These are phyloP conservation scores for Dascyllus trimaculatus DNA, from an alignment of 2,113 vertebrate genomes.

Conservation along the genomic window DNA sequence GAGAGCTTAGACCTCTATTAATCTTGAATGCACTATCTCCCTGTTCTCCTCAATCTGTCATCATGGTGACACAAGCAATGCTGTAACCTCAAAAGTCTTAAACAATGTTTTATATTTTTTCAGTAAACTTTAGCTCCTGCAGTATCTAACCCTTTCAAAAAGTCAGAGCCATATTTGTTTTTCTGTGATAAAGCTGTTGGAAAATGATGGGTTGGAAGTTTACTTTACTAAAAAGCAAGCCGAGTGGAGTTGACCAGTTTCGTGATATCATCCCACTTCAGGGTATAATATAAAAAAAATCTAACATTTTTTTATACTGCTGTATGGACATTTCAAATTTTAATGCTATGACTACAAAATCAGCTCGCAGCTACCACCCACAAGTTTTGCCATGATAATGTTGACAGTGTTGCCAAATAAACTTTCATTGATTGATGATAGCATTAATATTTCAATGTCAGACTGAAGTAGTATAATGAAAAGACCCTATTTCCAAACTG, in stretches of 20 bases:
- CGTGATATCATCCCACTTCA: background rate
- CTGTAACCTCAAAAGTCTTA: slow-evolving; percentile 43
- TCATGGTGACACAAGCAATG: slow-evolving; percentile 15
- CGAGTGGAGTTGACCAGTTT: background rate
- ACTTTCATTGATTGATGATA: background rate
- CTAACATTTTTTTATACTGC: background rate
- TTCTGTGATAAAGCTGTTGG: background rate
- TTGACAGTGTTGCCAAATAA: no score
- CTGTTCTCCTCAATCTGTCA: slow-evolving; percentile 54
- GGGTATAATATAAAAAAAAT: no score
- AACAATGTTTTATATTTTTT: background rate
- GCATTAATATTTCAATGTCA: background rate
- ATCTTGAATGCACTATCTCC: slow-evolving; percentile 58
- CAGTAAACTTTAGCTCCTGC: background rate
- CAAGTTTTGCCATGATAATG: no score
- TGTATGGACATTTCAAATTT: background rate
- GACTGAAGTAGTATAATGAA: background rate
- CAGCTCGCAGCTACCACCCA: background rate
- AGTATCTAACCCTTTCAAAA: background rate
- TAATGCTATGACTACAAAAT: background rate
- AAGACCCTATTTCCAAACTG: background rate
- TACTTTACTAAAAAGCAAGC: slow-evolving; percentile 9
- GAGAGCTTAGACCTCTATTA: slow-evolving; percentile 48
- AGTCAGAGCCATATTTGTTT: slow-evolving; percentile 15
- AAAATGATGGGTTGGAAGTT: background rate